Base-by-base conservation (phyloP, 2,888 invertebrate species). In the Brachycybe producta region DNA sequence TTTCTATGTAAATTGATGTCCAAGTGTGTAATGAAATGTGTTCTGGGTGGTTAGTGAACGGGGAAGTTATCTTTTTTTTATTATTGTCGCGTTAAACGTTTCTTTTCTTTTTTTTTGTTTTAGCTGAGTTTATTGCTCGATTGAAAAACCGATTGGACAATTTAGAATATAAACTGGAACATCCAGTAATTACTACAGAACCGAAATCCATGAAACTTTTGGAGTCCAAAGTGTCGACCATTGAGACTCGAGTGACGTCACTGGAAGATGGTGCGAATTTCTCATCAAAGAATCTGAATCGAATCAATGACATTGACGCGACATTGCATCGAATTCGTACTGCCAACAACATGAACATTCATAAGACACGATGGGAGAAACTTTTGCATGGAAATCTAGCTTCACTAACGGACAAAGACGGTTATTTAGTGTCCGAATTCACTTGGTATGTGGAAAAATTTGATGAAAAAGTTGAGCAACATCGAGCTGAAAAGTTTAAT, bases 361-460 rank as follows among this genome's bases (percentile, higher is more conserved):
- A 49, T n/a, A 39, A 49, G 2, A 23, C 27, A 5, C 26, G 40
- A 1, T 54, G 54, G 54, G 52, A 49, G 21, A 46, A 52, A 11
- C 28, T 52, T 5, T 39, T 54, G 4, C 38, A 50, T 8, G 32
- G 46, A 7, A 39, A 46, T 8, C 38, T 54, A 15, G 57, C 59
- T 1, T 49, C 48, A 5, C 19, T 59, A 17, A 36, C 54, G 0
- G 47, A 55, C 11, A 50, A 47, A 19, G 56, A 59, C 23, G 55
- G 55, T 13, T 50, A 55, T 15, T 36, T 60, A 17, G 55, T 59
- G 1, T 52, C 57, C 2, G 59, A 60, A 30, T 59, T 54, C 39
- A 54, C 54, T 5, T 60, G 60, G 60, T 44, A 54, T 24, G 52
- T 60, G 8, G 52, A 56, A 1, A 55, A 56, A 21, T 55, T 60